Evolutionary conservation across 2,888 invertebrate species (phyloP), one percentile per base, ranked within the genome.

Genomic region (Ectropis crepuscularia): DNA sequence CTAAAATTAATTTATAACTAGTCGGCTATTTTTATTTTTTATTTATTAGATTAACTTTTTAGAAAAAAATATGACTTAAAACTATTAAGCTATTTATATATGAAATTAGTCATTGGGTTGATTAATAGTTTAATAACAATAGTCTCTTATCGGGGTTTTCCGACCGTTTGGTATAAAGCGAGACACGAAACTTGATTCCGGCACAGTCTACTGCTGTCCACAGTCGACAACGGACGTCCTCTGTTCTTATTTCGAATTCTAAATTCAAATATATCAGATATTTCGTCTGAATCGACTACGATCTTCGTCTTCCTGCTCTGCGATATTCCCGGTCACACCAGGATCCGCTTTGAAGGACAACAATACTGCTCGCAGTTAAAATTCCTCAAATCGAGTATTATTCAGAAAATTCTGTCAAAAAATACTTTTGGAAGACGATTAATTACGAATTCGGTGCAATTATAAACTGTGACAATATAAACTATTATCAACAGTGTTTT

Each of bases 301-400:
- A 28, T 28, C 38, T 49, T 8, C 12, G 49, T 50, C 12, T 57
- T 48, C 57, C 59, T 49, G 12, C 41, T 12, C 39, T 38, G 55
- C 47, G n/a, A 55, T 55, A 55, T 16, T 47, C 55, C 55, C 5
- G 47, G 42, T 50, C 50, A 10, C 43, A 10, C 43, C 42, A 36
- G 58, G 58, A 36, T 55, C 55, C 9, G 55, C 55, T 8, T 55
- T 47, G 16, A 45, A 46, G 37, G 51, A 51, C n/a, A 51, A 51
- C 39, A 41, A n/a, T 50, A 12, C 50, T 43, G 42, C 16, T 53
- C 10, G 46, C 39, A 38, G 50, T 50, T 38, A 37, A 12, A 50
- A 12, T 12, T 39, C 39, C 41, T 16, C 16, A 28, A 28, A 28
- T 6, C 0, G 11, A 49, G n/a, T n/a, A 36, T 36, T 48, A 36